Evolutionary conservation across 2,113 vertebrate species (phyloP).

Genomic region (Egretta garzetta): DNA sequence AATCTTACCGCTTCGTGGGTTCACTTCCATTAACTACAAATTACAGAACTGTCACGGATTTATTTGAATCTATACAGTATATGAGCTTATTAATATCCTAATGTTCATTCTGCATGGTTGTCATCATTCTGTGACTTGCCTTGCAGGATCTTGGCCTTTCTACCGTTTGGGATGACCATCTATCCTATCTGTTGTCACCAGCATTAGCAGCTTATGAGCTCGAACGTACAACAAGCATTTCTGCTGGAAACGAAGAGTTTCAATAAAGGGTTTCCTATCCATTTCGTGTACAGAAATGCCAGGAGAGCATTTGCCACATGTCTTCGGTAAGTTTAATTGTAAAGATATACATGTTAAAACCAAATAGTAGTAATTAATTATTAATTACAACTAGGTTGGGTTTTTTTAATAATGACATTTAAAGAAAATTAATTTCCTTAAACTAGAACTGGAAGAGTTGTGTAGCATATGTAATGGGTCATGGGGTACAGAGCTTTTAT

Average conservation of each 20-base stretch:
- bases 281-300: slow-evolving; percentile 91
- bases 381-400: background rate
- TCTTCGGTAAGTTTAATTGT: slow-evolving; percentile 81
- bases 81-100: background rate
- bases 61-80: background rate
- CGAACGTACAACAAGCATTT: slow-evolving; percentile 88
- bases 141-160: slow-evolving; percentile 87
- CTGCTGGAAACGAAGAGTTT: slow-evolving; percentile 95
- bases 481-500: background rate
- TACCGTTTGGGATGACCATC: slow-evolving; percentile 94
- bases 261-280: slow-evolving; percentile 97
- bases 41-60: background rate
- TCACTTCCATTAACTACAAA: background rate
- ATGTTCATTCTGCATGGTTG: background rate
- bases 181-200: slow-evolving; percentile 93
- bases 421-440: background rate
- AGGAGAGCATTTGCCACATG: slow-evolving; percentile 91
- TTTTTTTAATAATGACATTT: background rate
- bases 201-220: slow-evolving; percentile 93
- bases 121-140: background rate
- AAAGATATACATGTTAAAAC: background rate
- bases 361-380: background rate
- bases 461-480: background rate
- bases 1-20: background rate
- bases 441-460: background rate